Conservation (phyloP, 2,113 vertebrate species). For the Cololabis saira region DNA sequence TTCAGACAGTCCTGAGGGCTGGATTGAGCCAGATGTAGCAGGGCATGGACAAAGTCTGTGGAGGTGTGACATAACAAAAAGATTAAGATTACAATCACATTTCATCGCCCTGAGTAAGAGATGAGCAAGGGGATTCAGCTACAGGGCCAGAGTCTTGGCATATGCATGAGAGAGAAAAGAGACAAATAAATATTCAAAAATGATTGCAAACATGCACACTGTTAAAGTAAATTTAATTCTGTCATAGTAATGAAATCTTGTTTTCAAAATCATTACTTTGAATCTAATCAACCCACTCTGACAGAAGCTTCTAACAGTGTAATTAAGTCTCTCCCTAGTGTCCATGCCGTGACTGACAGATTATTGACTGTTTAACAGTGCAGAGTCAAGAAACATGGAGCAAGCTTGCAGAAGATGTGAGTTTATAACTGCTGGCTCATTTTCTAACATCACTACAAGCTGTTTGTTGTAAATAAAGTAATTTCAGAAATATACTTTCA, state of each 20-base stretch:
- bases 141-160: neutral
- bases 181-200: neutral
- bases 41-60: conserved; percentile 24
- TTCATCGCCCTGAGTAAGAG: conserved; percentile 23
- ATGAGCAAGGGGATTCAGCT: conserved; percentile 4
- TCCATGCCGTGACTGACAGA: conserved; percentile 35
- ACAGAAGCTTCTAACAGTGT: conserved; percentile 24
- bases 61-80: conserved; percentile 49
- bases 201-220: too few relatives aligned
- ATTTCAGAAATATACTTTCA: conserved; percentile 19
- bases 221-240: too few relatives aligned
- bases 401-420: conserved; percentile 25
- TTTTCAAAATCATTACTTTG: neutral
- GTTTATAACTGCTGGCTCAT: conserved; percentile 39
- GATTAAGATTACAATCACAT: conserved; percentile 61
- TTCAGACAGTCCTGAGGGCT: conserved; percentile 28
- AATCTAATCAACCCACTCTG: conserved; percentile 10
- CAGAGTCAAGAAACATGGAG: conserved; percentile 40
- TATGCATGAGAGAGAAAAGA: neutral
- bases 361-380: conserved; percentile 41
- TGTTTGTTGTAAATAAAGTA: conserved; percentile 16
- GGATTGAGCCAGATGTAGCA: conserved; percentile 23
- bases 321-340: too few relatives aligned
- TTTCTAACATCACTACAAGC: conserved; percentile 35
- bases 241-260: too few relatives aligned